Conservation (phyloP, 2,888 invertebrate genomes). For the Fabriciana adippe region DNA sequence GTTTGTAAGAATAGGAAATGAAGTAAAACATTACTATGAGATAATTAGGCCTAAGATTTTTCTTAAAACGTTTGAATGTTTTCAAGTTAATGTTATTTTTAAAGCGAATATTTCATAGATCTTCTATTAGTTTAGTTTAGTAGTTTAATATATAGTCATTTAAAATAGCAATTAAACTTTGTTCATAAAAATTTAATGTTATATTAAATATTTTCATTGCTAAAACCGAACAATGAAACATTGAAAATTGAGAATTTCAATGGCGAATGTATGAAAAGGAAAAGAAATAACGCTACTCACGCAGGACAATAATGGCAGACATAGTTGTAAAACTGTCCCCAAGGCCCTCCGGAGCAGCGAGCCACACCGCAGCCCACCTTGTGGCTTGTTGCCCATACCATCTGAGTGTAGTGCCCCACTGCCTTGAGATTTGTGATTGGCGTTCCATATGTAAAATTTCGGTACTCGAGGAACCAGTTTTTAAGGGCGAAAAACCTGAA, state of each 20-base stretch:
- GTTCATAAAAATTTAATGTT: not conserved
- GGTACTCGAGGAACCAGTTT: conserved; percentile 89
- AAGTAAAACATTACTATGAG: no score
- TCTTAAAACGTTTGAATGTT: no score
- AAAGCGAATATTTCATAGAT: no score
- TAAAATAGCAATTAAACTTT: not conserved
- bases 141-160: not conserved
- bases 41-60: no score
- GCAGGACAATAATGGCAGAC: conserved; percentile 93
- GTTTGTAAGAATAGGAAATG: no score
- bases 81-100: no score
- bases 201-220: not conserved
- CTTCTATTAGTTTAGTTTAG: no score
- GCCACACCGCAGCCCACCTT: conserved; percentile 89
- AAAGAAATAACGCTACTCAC: conserved; percentile 76
- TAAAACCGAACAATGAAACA: not conserved
- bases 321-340: conserved; percentile 88
- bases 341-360: conserved; percentile 84
- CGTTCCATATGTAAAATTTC: conserved; percentile 87
- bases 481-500: conserved; percentile 90
- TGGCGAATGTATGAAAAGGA: not conserved
- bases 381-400: conserved; percentile 91
- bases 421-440: conserved; percentile 82
- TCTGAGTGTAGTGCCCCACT: conserved; percentile 91
- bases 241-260: not conserved